Conservation (phyloP, 1,140 invertebrate genomes). For the Calephelis virginiensis region DNA sequence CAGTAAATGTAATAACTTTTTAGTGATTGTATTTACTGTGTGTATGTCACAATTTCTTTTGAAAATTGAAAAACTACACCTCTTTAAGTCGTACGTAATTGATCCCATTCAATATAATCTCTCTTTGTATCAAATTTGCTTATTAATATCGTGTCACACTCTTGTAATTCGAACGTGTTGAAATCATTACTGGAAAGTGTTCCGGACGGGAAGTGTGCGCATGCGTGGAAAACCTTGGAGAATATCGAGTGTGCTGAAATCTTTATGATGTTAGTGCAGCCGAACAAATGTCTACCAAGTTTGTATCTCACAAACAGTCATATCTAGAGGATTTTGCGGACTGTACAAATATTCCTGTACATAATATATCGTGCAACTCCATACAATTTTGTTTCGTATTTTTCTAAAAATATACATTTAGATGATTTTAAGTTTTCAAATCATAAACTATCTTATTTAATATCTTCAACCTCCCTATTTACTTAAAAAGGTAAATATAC, state of each 20-base stretch:
- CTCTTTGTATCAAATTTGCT: conserved; percentile 5
- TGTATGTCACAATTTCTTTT: too few relatives aligned
- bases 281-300: conserved; percentile 3
- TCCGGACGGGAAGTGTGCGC: conserved; percentile 45
- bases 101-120: neutral
- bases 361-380: too few relatives aligned
- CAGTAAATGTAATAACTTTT: too few relatives aligned
- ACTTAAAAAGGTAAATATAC: too few relatives aligned
- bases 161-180: conserved; percentile 56
- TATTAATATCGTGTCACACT: conserved; percentile 41
- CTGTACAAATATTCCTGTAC: neutral
- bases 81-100: neutral
- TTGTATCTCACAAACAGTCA: neutral
- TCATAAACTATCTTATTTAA: too few relatives aligned
- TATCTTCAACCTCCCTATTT: too few relatives aligned
- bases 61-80: too few relatives aligned
- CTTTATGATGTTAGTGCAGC: conserved; percentile 19
- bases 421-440: too few relatives aligned
- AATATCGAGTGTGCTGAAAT: conserved; percentile 12
- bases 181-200: conserved; percentile 64
- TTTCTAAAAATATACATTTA: too few relatives aligned
- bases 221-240: conserved; percentile 41
- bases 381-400: too few relatives aligned
- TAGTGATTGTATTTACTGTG: too few relatives aligned
- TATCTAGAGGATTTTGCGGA: neutral